A percentile compares a stretch with the other conserved stretches of the same genome.
phyloP scores from a whole-genome alignment of 2,888 invertebrate genomes.

The Ectobius pallidus region DNA sequence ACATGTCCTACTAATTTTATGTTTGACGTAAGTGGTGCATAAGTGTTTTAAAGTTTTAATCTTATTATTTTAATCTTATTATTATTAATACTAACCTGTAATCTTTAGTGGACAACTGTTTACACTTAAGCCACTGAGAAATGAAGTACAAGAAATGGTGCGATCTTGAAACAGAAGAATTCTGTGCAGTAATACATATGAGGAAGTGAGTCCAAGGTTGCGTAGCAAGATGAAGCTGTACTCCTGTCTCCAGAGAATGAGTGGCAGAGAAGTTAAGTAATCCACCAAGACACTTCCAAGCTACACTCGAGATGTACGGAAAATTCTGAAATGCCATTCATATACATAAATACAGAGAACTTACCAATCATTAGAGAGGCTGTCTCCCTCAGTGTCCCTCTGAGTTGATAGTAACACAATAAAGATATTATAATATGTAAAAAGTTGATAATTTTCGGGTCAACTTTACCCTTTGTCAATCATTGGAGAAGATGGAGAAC shows the following conservation, averaged over 20 bases:
- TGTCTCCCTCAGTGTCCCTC: too few species aligned
- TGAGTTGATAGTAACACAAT: too few species aligned
- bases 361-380: too few species aligned
- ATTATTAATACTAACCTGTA: conserved; percentile 21
- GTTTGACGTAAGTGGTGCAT: too few species aligned
- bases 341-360: too few species aligned
- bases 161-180: background rate
- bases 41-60: too few species aligned
- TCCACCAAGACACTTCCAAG: conserved; percentile 26
- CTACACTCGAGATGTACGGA: background rate
- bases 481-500: too few species aligned
- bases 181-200: background rate
- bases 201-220: conserved; percentile 32
- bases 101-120: background rate
- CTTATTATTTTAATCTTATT: too few species aligned
- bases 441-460: too few species aligned
- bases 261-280: background rate
- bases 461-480: too few species aligned
- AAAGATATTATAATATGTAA: too few species aligned
- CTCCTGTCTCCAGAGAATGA: background rate
- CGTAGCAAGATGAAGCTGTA: conserved; percentile 11
- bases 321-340: conserved; percentile 23
- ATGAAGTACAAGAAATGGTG: conserved; percentile 21
- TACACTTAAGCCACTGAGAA: background rate
- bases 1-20: too few species aligned